Percentiles rank a stretch among this genome's conserved stretches.
These are phyloP conservation scores for Pseudorectes ferrugineus DNA, from an alignment of 2,113 vertebrate genomes.

Conservation along the genomic window DNA sequence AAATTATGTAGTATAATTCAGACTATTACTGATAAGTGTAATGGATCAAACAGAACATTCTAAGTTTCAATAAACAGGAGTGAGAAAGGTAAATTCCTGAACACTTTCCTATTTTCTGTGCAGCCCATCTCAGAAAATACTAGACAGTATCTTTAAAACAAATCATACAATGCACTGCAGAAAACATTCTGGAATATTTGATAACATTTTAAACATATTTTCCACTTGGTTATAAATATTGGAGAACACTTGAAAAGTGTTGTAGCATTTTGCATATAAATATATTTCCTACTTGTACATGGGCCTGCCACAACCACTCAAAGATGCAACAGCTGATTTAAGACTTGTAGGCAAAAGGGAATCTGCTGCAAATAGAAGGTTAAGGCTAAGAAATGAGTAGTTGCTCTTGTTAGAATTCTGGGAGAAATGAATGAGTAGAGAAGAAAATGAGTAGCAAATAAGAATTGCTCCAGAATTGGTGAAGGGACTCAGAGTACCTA, in stretches of 20 bases:
- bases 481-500: background rate
- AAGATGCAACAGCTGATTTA: background rate
- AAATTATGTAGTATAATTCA: constrained; percentile 52
- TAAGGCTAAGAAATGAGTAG: background rate
- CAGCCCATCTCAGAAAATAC: constrained; percentile 32
- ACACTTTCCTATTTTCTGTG: constrained; percentile 10
- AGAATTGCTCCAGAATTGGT: background rate
- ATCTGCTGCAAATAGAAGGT: background rate
- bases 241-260: background rate
- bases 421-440: background rate
- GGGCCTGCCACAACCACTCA: background rate
- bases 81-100: constrained; percentile 23
- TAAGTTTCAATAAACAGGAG: constrained; percentile 19
- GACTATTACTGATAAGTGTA: constrained; percentile 67
- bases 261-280: background rate
- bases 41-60: constrained; percentile 63
- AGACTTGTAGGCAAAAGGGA: background rate
- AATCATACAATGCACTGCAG: background rate
- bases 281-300: background rate
- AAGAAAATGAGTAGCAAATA: background rate
- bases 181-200: background rate
- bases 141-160: constrained; percentile 15
- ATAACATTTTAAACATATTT: background rate
- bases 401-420: background rate
- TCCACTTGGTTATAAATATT: background rate